phyloP scores from a whole-genome alignment of 2,888 invertebrate genomes.

The Dynastes tityus region DNA sequence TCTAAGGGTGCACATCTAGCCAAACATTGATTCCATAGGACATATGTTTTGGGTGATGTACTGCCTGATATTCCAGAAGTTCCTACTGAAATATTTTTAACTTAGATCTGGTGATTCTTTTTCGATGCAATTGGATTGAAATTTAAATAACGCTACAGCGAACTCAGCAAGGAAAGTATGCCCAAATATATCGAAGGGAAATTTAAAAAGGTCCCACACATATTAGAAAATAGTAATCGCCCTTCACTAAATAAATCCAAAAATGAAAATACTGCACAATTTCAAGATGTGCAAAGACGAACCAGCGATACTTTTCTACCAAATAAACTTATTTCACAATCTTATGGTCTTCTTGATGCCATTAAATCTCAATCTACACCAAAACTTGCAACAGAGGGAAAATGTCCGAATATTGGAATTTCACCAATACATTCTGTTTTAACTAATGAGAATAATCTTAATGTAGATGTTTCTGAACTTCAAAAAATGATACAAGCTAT shows the following conservation, averaged over 20 bases:
- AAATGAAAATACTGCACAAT: conserved; percentile 7
- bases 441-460: conserved; percentile 10
- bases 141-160: conserved; percentile 47
- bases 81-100: conserved; percentile 18
- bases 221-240: conserved; percentile 22
- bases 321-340: background rate
- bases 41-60: conserved; percentile 47
- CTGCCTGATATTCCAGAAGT: conserved; percentile 49
- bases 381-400: conserved; percentile 29
- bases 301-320: conserved; percentile 1
- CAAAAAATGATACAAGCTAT: conserved; percentile 2
- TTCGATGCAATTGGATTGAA: conserved; percentile 62
- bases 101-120: conserved; percentile 61
- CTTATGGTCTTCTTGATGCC: background rate
- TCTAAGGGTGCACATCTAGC: background rate
- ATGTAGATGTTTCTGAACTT: background rate
- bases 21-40: conserved; percentile 49
- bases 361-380: conserved; percentile 48
- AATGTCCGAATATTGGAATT: background rate
- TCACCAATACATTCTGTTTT: conserved; percentile 35
- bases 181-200: conserved; percentile 53
- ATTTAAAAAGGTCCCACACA: conserved; percentile 51
- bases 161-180: conserved; percentile 23
- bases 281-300: conserved; percentile 20
- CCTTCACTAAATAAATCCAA: conserved; percentile 5